Conservation (phyloP, 2,113 vertebrate genomes). For the Gymnogyps californianus region DNA sequence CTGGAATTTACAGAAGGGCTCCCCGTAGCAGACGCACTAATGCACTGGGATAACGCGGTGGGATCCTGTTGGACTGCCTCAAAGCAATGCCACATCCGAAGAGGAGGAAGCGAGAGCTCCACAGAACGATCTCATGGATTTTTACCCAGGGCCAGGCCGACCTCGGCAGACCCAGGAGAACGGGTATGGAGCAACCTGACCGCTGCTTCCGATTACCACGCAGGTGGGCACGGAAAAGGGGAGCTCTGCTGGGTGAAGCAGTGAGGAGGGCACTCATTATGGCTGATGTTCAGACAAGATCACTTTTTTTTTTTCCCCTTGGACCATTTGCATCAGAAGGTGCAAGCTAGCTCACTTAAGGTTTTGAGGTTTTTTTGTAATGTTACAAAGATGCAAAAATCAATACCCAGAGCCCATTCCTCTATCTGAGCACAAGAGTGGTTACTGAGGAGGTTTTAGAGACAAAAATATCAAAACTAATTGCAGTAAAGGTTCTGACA, state of each 20-base stretch:
- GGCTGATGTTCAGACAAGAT: background rate
- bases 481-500: background rate
- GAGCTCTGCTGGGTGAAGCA: background rate
- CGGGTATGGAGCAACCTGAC: background rate
- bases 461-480: background rate
- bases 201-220: background rate
- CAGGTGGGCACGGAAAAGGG: background rate
- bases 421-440: background rate
- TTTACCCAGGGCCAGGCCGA: background rate
- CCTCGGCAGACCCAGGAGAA: background rate
- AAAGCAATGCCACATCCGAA: background rate
- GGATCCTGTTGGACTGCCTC: background rate
- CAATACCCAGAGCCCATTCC: background rate
- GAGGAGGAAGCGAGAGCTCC: background rate
- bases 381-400: background rate
- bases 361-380: background rate
- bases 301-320: too few relatives aligned
- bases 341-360: background rate
- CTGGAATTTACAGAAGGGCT: background rate
- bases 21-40: rapidly evolving
- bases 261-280: background rate
- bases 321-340: background rate
- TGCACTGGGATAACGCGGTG: rapidly evolving
- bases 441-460: background rate
- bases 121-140: background rate